phyloP scores from a whole-genome alignment of 2,888 invertebrate genomes.

The Melanostoma scalare region DNA sequence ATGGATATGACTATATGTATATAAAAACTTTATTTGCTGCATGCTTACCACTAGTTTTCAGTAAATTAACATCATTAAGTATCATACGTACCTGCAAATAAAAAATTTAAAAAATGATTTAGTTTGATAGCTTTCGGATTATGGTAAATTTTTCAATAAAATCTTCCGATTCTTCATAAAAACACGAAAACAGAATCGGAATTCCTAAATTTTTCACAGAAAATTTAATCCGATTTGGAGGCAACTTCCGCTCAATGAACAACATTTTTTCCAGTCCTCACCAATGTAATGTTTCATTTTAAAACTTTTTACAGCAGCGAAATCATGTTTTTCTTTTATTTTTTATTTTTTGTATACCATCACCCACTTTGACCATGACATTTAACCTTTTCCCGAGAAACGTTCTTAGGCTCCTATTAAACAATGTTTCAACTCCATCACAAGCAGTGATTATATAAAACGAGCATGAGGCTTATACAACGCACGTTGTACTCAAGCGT shows the following conservation, averaged over 20 bases:
- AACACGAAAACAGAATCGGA: not conserved
- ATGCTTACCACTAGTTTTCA: conserved; percentile 19
- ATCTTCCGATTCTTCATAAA: too few species aligned
- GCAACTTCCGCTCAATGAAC: too few species aligned
- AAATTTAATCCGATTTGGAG: too few species aligned
- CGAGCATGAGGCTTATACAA: conserved; percentile 31
- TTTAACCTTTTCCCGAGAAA: conserved; percentile 20
- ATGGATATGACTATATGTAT: too few species aligned
- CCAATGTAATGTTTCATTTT: too few species aligned
- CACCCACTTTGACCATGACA: conserved; percentile 25
- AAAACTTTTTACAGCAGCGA: too few species aligned
- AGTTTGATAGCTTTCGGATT: too few species aligned
- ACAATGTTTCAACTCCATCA: conserved; percentile 19
- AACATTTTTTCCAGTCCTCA: too few species aligned
- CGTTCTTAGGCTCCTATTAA: not conserved
- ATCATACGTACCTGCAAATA: conserved; percentile 50
- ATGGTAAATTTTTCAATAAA: too few species aligned
- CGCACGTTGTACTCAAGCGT: conserved; percentile 22
- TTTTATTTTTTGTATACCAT: conserved; percentile 1
- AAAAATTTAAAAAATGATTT: not conserved
- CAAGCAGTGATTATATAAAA: conserved; percentile 41
- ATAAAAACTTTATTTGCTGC: too few species aligned
- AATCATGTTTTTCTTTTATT: too few species aligned
- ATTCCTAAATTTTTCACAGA: not conserved
- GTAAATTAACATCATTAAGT: not conserved